Evolutionary conservation across 1,140 invertebrate species (phyloP), one percentile per base, ranked within the genome.

Genomic region (Drosophila ficusphila): DNA sequence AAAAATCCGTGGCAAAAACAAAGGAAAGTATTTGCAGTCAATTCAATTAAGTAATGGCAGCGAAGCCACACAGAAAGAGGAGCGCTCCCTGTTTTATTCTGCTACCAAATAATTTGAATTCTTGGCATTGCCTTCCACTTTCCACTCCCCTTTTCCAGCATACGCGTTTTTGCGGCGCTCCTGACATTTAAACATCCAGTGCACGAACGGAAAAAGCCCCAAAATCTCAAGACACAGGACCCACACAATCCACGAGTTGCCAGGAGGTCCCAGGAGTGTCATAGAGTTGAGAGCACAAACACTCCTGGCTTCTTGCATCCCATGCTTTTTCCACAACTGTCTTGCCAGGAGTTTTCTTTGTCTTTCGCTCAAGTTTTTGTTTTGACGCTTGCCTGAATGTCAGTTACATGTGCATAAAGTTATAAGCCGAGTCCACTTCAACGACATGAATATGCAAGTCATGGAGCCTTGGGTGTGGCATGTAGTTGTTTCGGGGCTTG

Each of bases 21-120:
- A 85, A 81, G 68, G 49, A 52, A 73, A 73, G 72, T 73, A 86
- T 85, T 88, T 77, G 62, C 77, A 88, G 76, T 88, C 68, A 52
- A 77, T 86, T 86, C 81, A 86, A 86, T 86, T 86, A 86, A 74
- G 72, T 88, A 86, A 86, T 86, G 68, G 68, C 62, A 42, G 38
- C 67, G 38, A 36, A 62, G 16, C 27, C 48, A 27, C 31, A 56
- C 31, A 27, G 8, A 42, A 52, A 48, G 52, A 53, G 76, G 44
- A 76, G 41, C 27, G 29, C n/a, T 65, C 21, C 34, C 18, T 34
- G 18, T 29, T 39, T 53, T 52, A 53, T 18, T 39, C 53, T 52
- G 41, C n/a, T 57, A 48, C 27, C 21, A 76, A 86, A 76, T 88
- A 68, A 85, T 81, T 86, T 86, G 62, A 86, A 86, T 88, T 81